Base-by-base conservation (phyloP, 2,888 invertebrate species). In the Octodonta nipae region DNA sequence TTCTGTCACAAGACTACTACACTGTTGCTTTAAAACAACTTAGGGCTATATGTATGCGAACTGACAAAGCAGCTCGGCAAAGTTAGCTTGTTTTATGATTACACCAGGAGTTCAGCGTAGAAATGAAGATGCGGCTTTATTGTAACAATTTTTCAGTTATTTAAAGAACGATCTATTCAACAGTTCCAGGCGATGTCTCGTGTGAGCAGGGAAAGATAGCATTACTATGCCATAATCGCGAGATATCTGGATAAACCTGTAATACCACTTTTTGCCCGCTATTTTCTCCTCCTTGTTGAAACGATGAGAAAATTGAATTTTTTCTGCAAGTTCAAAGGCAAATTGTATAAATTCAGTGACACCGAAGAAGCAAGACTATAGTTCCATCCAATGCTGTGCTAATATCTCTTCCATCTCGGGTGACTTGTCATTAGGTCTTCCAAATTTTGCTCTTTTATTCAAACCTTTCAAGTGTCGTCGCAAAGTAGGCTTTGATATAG, bases 121-220 rank as follows among this genome's bases (percentile, higher is more conserved):
- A 5, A 5, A 17, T 8, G 17, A 17, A 17, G 8, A 17, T 17
- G n/a, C n/a, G n/a, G n/a, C n/a, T n/a, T 17, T 6, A 17, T 17
- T 17, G 8, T 17, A 6, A 17, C 5, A 6, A 8, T 17, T 17
- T 17, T 17, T 17, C 17, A 17, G 8, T 17, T 5, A 17, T 17
- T 17, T 17, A 8, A 17, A 17, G 17, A 17, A 17, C 17, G 17
- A 17, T 17, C 17, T 17, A 8, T 8, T 8, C 17, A 17, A 17
- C 17, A 8, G 17, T 17, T 17, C 6, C 8, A 17, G 17, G 17
- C 17, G 17, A 17, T 17, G 17, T 17, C 6, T 17, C 17, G 17
- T 17, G 17, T 17, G 17, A 17, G 17, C 17, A 17, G 17, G 17
- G 17, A 17, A 17, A 17, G 17, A 17, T 17, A 17, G 17, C 17